Evolutionary conservation across 2,797 vertebrate species (phyloP).

Genomic region (Chromis chromis): DNA sequence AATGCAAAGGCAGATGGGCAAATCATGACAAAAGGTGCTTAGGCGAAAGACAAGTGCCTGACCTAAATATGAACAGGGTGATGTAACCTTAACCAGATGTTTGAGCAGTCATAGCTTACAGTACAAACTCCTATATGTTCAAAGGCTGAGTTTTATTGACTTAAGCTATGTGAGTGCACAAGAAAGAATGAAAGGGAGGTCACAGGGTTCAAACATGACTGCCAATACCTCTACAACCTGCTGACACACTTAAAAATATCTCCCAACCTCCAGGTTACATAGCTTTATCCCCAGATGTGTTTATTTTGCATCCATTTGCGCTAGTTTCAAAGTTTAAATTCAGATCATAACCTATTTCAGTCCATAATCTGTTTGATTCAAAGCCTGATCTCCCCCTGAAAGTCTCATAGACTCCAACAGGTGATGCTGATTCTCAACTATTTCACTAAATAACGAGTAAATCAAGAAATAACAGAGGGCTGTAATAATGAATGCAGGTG

Average conservation of each 20-base stretch:
- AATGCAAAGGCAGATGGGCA: slow-evolving; percentile 27
- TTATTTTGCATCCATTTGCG: not conserved
- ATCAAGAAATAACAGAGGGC: not conserved
- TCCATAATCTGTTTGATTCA: not conserved
- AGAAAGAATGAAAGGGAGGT: not conserved
- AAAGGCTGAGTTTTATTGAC: slow-evolving; percentile 41
- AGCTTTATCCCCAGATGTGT: not conserved
- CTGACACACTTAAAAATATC: slow-evolving; percentile 16
- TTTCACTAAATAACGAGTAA: not conserved
- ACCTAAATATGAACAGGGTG: slow-evolving; percentile 42
- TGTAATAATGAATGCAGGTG: slow-evolving; percentile 8
- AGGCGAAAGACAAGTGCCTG: slow-evolving; percentile 41
- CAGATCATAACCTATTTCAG: not conserved
- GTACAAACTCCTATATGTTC: slow-evolving; percentile 29
- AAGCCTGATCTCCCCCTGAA: not conserved
- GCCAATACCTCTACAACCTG: not conserved
- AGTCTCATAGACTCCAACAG: not conserved
- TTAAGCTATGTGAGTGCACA: slow-evolving; percentile 20
- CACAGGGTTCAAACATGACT: slow-evolving; percentile 12
- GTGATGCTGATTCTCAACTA: not conserved
- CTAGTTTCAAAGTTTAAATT: not conserved
- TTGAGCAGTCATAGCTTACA: slow-evolving; percentile 20
- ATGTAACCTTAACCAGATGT: slow-evolving; percentile 61
- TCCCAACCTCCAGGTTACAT: not conserved
- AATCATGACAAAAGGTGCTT: slow-evolving; percentile 11